Percentiles rank a stretch among this genome's conserved stretches.
Evolutionary conservation across 2,797 vertebrate genomes (phyloP).

Genomic region (Cirrhinus molitorella): DNA sequence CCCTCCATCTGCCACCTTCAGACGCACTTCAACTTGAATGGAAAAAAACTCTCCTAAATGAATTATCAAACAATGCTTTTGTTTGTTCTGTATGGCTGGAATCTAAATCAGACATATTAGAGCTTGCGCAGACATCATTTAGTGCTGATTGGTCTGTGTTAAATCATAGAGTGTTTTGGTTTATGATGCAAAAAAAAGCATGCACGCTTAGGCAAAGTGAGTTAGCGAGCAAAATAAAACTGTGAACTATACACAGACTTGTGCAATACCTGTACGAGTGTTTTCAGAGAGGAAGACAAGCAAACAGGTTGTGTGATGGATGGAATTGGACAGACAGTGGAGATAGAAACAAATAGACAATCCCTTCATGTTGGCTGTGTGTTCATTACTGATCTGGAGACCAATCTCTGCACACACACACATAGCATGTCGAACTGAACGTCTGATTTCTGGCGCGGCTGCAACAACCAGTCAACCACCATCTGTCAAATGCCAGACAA

Average conservation of each 20-base stretch:
- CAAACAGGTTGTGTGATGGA: constrained; percentile 21
- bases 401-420: constrained; percentile 27
- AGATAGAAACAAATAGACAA: constrained; percentile 40
- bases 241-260: background rate
- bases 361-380: constrained; percentile 18
- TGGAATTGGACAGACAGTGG: constrained; percentile 11
- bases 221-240: background rate
- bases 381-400: constrained; percentile 45
- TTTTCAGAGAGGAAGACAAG: constrained; percentile 4
- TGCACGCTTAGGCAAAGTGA: background rate
- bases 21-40: constrained; percentile 37
- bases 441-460: constrained; percentile 41
- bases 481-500: constrained; percentile 60
- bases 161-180: background rate
- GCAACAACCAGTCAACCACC: constrained; percentile 52
- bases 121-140: background rate
- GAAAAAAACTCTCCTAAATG: background rate
- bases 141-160: background rate
- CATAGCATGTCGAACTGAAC: constrained; percentile 22
- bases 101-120: constrained; percentile 18
- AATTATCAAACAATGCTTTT: background rate
- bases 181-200: background rate
- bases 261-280: background rate
- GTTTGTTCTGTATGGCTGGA: background rate
- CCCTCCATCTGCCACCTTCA: constrained; percentile 70